Conservation (phyloP, 2,888 invertebrate genomes). For the Cephus nigrinus region DNA sequence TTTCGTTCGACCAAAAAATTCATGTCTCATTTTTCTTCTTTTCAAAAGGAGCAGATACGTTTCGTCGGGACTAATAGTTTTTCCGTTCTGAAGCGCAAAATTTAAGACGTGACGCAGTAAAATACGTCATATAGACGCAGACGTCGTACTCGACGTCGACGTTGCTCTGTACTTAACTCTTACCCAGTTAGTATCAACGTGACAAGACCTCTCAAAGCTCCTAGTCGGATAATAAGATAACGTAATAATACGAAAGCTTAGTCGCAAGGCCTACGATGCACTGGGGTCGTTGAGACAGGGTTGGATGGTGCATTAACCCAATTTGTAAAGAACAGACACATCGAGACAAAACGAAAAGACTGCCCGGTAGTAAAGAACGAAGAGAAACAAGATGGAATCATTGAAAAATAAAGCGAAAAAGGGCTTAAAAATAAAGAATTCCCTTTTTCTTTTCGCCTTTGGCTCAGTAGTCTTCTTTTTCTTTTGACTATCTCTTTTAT, state of each 20-base stretch:
- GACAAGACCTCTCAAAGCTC: constrained; percentile 5
- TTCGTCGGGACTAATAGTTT: no score
- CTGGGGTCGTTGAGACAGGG: neutral
- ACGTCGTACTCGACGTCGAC: neutral
- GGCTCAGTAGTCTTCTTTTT: constrained; percentile 27
- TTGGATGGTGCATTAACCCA: constrained; percentile 37
- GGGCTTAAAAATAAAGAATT: neutral
- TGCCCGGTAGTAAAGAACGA: no score
- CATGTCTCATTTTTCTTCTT: neutral
- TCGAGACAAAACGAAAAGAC: constrained; percentile 4
- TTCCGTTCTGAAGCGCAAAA: no score
- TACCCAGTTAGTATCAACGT: constrained; percentile 7
- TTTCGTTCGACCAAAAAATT: no score
- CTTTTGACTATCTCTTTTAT: constrained; percentile 21
- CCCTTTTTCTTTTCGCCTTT: constrained; percentile 31
- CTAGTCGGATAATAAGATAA: constrained; percentile 5
- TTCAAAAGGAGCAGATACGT: constrained; percentile 4
- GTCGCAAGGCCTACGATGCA: neutral
- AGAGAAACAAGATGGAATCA: no score
- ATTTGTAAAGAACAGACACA: constrained; percentile 29
- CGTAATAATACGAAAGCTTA: constrained; percentile 10
- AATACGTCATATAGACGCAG: neutral
- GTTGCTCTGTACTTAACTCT: neutral
- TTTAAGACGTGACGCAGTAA: no score
- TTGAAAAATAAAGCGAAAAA: no score